phyloP scores from a whole-genome alignment of 53 echinoderm and acorn worm species.

The Echinometra lucunter region DNA sequence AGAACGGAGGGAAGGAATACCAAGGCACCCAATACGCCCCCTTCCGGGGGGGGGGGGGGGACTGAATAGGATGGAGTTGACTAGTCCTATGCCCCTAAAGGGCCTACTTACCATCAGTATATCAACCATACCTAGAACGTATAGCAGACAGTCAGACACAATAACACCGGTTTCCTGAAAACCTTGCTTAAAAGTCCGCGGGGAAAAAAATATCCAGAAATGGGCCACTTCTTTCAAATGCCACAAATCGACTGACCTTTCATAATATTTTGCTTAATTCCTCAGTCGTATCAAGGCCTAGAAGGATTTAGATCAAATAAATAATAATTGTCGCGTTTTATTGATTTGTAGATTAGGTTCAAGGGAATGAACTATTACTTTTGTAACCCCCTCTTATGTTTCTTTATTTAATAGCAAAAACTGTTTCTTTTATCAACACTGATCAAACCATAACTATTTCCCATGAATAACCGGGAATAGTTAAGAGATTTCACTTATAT shows the following conservation, averaged over 20 bases:
- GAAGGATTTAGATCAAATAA: background rate
- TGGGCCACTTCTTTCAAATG: background rate
- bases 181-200: background rate
- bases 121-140: no score
- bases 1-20: background rate
- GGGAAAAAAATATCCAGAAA: background rate
- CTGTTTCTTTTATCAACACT: no score
- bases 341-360: background rate
- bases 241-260: background rate
- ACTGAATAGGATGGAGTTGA: background rate
- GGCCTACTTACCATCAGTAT: background rate
- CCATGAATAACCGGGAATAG: no score
- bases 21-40: background rate
- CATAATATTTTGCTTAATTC: slow-evolving; percentile 8
- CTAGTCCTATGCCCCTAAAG: background rate
- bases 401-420: no score
- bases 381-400: background rate
- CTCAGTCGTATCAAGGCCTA: background rate
- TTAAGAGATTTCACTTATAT: no score
- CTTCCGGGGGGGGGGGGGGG: no score
- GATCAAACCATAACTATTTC: no score
- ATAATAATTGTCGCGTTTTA: background rate
- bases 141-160: slow-evolving; percentile 5
- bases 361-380: background rate
- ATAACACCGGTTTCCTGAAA: slow-evolving; percentile 9